phyloP scores from a whole-genome alignment of 2,888 invertebrate species.

The Teleiodes luculella region DNA sequence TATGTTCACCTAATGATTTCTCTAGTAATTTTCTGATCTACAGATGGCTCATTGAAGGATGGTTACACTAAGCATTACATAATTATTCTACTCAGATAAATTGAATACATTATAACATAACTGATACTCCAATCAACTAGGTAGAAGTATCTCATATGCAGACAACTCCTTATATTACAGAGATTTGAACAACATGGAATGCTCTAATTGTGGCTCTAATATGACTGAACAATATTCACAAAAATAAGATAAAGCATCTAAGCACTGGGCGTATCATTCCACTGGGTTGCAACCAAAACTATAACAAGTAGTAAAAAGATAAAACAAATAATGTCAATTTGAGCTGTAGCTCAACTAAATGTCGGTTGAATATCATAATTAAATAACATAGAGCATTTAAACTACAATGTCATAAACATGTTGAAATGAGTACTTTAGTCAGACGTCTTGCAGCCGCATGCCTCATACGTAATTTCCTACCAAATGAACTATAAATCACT shows the following conservation, averaged over 20 bases:
- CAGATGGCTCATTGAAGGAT: neutral
- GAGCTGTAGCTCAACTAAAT: neutral
- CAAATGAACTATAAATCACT: conserved; percentile 16
- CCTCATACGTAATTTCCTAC: conserved; percentile 15
- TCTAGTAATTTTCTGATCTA: conserved; percentile 5
- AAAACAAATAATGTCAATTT: neutral
- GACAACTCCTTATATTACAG: conserved; percentile 35
- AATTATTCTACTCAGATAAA: conserved; percentile 49
- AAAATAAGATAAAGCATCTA: conserved; percentile 49
- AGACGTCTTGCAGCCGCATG: conserved; percentile 31
- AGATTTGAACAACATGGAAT: conserved; percentile 62
- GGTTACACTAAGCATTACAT: conserved; percentile 41
- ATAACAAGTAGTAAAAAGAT: neutral
- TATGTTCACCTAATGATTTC: neutral
- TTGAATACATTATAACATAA: conserved; percentile 46
- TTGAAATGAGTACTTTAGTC: conserved; percentile 16
- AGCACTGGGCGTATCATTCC: conserved; percentile 48
- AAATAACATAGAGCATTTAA: conserved; percentile 14
- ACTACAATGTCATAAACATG: conserved; percentile 12
- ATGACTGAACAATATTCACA: conserved; percentile 35
- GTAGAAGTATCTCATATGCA: conserved; percentile 33
- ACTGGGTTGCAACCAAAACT: conserved; percentile 11
- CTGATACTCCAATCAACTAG: conserved; percentile 45
- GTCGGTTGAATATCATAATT: conserved; percentile 6
- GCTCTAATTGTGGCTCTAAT: conserved; percentile 50